Base-by-base conservation (phyloP, 2,113 vertebrate genomes). In the Puffinus mauretanicus region DNA sequence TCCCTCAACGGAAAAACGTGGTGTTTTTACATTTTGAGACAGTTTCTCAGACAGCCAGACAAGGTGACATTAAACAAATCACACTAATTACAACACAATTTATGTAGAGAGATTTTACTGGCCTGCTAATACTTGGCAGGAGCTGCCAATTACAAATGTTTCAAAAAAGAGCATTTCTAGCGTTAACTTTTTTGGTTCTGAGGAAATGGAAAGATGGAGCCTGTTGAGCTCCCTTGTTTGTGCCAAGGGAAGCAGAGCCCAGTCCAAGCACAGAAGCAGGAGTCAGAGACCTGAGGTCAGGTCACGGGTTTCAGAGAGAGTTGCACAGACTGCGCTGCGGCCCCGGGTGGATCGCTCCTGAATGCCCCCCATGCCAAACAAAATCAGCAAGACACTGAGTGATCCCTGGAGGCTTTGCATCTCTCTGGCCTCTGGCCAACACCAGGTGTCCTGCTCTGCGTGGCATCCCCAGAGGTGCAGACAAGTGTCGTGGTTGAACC, bases 31-130 rank as follows among this genome's bases (percentile, higher is more conserved):
- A 83, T 93, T 86, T 94, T 86, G 78, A 88, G 85, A 90, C 91
- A 84, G 83, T 85, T 96, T 96, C 81, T 93, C 89, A 79, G 76
- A 76, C 81, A 94, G 79, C n/a, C 82, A 96, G 94, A 96, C 95
- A 94, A 94, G 95, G 94, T 97, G 97, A 95, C 94, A 94, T 94
- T 95, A 96, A 97, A 95, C 79, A 96, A 82, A 93, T 82, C 91
- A 91, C 7, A 8, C 89, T 62, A 93, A 97, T 96, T 97, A 91
- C 86, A 92, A 94, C 92, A 92, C 85, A 91, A 86, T 96, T 95
- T 87, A 89, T 96, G 91, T 91, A 76, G 72, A 93, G 82, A 94
- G 84, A 95, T 96, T 96, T 96, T 73, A 82, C 49, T 82, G 82
- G 67, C 51, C 70, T 86, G 75, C 40, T 95, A 90, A 94, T 95